A percentile compares a stretch with the other conserved stretches of the same genome.
These are phyloP conservation scores for Frieseomelitta varia DNA, from an alignment of 1,140 invertebrate genomes.

Conservation along the genomic window DNA sequence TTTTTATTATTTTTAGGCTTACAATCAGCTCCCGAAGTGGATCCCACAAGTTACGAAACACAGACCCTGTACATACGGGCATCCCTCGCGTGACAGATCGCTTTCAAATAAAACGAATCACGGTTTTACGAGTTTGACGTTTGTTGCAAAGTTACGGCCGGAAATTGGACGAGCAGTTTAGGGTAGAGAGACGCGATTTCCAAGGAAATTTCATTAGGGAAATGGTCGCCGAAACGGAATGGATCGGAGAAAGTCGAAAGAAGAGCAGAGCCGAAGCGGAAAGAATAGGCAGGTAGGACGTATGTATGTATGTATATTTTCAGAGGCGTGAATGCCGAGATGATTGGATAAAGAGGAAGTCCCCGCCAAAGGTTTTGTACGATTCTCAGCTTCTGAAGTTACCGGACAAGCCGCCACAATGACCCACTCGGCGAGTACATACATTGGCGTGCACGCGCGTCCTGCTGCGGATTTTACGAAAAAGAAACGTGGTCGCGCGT, in stretches of 20 bases:
- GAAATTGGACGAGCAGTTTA: slow-evolving; percentile 33
- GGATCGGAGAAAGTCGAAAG: slow-evolving; percentile 32
- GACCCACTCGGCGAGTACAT: slow-evolving; percentile 49
- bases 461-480: slow-evolving; percentile 35
- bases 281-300: not conserved
- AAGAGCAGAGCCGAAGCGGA: not conserved
- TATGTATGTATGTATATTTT: not conserved
- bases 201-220: slow-evolving; percentile 42
- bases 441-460: slow-evolving; percentile 21
- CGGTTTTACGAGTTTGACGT: not conserved
- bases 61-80: too few species aligned
- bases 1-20: too few species aligned
- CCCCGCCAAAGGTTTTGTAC: slow-evolving; percentile 47
- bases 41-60: too few species aligned
- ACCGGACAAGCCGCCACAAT: slow-evolving; percentile 48
- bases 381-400: slow-evolving; percentile 60
- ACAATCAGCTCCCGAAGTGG: too few species aligned
- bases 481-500: slow-evolving; percentile 34
- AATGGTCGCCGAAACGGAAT: slow-evolving; percentile 36
- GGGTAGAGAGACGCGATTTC: not conserved
- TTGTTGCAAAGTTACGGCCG: not conserved
- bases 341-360: slow-evolving; percentile 72
- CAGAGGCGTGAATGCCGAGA: slow-evolving; percentile 69
- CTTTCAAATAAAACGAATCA: not conserved
- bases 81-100: too few species aligned